Conservation (phyloP, 2,797 vertebrate species). For the Jordanella pulchra region DNA sequence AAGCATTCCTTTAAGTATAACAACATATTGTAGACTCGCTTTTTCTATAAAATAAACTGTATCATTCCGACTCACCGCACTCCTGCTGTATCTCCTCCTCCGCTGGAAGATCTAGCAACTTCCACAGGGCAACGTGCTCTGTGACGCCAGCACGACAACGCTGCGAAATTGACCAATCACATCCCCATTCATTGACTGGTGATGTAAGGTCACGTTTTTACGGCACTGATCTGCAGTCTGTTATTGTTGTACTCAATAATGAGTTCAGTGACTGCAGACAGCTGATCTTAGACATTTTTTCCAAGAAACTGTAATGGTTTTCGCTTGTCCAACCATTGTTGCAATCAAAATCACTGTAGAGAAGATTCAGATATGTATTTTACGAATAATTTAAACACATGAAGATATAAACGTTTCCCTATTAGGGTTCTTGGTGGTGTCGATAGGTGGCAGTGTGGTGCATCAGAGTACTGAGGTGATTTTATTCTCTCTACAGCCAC, state of each 20-base stretch:
- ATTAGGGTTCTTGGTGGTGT: neutral
- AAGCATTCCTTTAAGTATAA: neutral
- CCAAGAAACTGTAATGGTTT: neutral
- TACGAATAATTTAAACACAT: neutral
- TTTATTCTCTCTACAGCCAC: constrained; percentile 23
- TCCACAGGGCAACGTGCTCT: constrained; percentile 12
- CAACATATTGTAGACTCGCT: neutral
- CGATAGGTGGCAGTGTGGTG: constrained; percentile 49
- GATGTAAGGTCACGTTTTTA: constrained; percentile 28
- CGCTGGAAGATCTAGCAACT: constrained; percentile 16
- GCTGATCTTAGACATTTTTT: constrained; percentile 14
- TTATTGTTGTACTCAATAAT: neutral
- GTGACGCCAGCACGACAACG: constrained; percentile 31
- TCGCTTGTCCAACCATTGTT: neutral
- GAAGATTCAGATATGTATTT: neutral
- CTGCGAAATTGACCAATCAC: constrained; percentile 51
- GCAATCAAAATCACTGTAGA: neutral
- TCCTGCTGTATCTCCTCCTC: neutral
- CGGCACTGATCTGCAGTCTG: constrained; percentile 26
- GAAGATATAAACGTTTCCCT: neutral
- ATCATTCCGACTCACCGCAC: constrained; percentile 9
- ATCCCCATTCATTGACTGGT: neutral
- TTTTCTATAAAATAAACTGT: neutral
- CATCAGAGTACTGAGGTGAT: constrained; percentile 31
- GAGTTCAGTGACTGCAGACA: neutral